These are phyloP conservation scores for Albula goreensis DNA, from an alignment of 2,113 vertebrate species.

Conservation along the genomic window DNA sequence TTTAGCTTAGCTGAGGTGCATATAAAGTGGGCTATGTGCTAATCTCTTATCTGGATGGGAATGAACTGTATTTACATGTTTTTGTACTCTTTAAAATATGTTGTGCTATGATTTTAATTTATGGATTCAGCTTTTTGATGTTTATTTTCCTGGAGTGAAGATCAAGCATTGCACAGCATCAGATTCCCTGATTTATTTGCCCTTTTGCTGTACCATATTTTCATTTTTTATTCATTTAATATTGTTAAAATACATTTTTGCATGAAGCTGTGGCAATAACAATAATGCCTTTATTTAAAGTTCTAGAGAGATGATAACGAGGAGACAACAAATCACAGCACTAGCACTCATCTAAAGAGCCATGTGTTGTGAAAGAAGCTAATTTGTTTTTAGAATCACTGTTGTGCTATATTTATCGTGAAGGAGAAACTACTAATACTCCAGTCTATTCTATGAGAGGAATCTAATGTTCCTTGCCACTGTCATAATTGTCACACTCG, in stretches of 20 bases:
- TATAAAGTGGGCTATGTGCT: background rate
- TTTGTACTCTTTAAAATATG: background rate
- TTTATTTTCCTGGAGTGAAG: background rate
- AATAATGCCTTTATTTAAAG: constrained; percentile 1
- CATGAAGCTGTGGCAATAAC: background rate
- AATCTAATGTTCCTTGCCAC: background rate
- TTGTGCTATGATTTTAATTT: background rate
- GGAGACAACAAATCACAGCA: background rate
- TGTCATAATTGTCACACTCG: background rate
- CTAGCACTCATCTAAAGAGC: background rate
- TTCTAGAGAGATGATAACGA: background rate
- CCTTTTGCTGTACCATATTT: constrained; percentile 1
- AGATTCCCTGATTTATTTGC: background rate
- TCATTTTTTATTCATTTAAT: constrained; percentile 10
- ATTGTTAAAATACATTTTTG: background rate
- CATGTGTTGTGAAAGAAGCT: background rate
- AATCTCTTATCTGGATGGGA: background rate
- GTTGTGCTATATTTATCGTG: constrained; percentile 6
- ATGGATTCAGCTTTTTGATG: background rate
- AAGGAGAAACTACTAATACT: constrained; percentile 4
- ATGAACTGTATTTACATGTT: background rate
- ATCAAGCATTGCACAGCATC: background rate
- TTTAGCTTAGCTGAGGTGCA: background rate
- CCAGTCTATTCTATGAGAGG: background rate
- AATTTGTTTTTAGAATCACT: constrained; percentile 2